Conservation (phyloP, 2,113 vertebrate species). For the Petaurus breviceps region DNA sequence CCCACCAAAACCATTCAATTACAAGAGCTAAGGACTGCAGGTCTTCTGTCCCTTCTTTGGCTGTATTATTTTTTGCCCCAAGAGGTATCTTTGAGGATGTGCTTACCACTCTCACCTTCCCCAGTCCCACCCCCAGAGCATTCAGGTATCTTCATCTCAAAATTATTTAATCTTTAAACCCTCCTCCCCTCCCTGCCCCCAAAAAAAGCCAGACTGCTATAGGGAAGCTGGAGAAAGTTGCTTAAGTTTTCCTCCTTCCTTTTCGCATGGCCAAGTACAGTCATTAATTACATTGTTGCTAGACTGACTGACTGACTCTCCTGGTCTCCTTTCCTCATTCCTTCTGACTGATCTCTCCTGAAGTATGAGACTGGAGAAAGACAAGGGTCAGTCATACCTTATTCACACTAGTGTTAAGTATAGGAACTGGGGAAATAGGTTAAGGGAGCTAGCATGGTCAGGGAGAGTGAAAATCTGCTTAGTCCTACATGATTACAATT, state of each 20-base stretch:
- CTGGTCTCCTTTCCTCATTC: not conserved
- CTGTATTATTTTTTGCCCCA: not conserved
- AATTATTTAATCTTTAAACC: not conserved
- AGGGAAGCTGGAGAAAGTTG: not conserved
- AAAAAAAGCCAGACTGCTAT: not conserved
- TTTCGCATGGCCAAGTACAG: not conserved
- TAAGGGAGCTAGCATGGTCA: not conserved
- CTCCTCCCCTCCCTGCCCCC: no score
- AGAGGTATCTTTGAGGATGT: not conserved
- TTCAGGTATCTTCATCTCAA: not conserved
- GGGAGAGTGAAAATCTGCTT: not conserved
- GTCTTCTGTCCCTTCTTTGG: not conserved
- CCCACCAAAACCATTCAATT: not conserved
- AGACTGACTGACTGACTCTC: not conserved
- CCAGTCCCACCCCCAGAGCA: not conserved
- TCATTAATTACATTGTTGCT: not conserved
- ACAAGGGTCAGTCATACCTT: not conserved
- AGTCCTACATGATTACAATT: not conserved
- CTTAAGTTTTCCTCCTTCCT: not conserved
- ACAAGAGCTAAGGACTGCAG: not conserved
- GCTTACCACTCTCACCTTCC: not conserved
- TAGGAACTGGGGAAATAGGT: not conserved
- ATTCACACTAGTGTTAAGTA: not conserved
- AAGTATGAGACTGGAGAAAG: not conserved
- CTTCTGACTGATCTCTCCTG: not conserved